Conservation (phyloP, 2,888 invertebrate genomes). For the Clivina fossor region DNA sequence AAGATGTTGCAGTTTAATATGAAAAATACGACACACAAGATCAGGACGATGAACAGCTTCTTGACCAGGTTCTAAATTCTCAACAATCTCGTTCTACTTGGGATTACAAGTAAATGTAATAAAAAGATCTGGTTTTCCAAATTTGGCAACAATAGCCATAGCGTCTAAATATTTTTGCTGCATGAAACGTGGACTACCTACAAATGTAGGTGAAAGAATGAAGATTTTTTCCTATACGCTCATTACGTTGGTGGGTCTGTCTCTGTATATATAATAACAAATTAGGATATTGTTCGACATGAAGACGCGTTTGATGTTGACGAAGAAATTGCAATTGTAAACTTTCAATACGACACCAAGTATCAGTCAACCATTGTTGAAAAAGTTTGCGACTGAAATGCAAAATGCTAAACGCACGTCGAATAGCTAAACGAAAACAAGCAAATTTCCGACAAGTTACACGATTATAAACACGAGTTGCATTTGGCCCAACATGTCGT, state of each 20-base stretch:
- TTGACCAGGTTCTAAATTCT: conserved; percentile 43
- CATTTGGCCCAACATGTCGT: conserved; percentile 3
- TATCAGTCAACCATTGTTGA: conserved; percentile 1
- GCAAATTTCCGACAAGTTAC: not conserved
- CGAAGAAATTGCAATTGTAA: not conserved
- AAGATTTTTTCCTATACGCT: conserved; percentile 2
- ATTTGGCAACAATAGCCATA: conserved; percentile 51
- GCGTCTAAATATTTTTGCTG: conserved; percentile 50
- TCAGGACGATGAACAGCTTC: conserved; percentile 47
- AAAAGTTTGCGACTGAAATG: not conserved
- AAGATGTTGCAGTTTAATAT: conserved; percentile 34
- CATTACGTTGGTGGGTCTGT: not conserved
- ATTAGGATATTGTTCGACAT: not conserved
- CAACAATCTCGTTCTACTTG: conserved; percentile 49
- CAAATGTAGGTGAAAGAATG: conserved; percentile 36
- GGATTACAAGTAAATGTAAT: conserved; percentile 53
- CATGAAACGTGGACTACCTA: conserved; percentile 44
- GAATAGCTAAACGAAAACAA: not conserved
- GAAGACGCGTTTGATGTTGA: too few relatives aligned
- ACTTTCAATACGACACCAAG: not conserved
- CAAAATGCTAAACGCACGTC: not conserved
- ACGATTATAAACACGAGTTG: not conserved
- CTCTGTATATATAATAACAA: not conserved
- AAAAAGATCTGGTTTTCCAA: conserved; percentile 48
- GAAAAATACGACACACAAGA: conserved; percentile 42